Evolutionary conservation across 2,797 vertebrate species (phyloP), one percentile per base, ranked within the genome.

Genomic region (Taenioides sp.): DNA sequence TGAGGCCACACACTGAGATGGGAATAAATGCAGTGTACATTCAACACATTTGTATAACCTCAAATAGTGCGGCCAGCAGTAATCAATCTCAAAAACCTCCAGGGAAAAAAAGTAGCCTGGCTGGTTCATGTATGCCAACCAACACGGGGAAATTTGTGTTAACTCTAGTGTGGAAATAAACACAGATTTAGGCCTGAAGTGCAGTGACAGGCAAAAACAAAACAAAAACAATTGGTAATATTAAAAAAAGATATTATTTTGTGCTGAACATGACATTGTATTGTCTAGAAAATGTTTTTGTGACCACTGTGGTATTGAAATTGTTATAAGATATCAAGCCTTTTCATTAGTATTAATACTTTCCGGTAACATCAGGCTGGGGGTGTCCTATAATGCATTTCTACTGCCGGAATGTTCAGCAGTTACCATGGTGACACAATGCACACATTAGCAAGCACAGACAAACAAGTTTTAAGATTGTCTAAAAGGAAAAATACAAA

Each of bases 1-100:
- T 62, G 60, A 62, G 84, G 79, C 87, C 86, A 82, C 76, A 76
- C 74, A 74, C 64, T 22, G 61, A 69, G 67, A 70, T 67, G 65
- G 16, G 64, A 55, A 60, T 68, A 70, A 72, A 57, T 73, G 67
- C 55, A 78, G 28, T 37, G 31, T 37, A 54, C 28, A 28, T 20
- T 34, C 52, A 78, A 66, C 47, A 66, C 47, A 66, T 66, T 66
- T 54, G 16, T 52, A 18, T 52, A 52, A 66, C 49, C 49, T 52
- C 18, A 52, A 54, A 65, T 23, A 25, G 25, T 50, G 43, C 50
- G 16, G 43, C 65, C 73, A 70, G 12, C 62, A 0, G 47, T 65
- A 40, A 65, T 65, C 61, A 43, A 63, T 40, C 63, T 25, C 14
- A 17, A 25, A 65, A 65, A 27, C 63, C 23, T 27, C n/a, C 40